phyloP scores from a whole-genome alignment of 2,113 vertebrate species.

The Ictalurus furcatus region DNA sequence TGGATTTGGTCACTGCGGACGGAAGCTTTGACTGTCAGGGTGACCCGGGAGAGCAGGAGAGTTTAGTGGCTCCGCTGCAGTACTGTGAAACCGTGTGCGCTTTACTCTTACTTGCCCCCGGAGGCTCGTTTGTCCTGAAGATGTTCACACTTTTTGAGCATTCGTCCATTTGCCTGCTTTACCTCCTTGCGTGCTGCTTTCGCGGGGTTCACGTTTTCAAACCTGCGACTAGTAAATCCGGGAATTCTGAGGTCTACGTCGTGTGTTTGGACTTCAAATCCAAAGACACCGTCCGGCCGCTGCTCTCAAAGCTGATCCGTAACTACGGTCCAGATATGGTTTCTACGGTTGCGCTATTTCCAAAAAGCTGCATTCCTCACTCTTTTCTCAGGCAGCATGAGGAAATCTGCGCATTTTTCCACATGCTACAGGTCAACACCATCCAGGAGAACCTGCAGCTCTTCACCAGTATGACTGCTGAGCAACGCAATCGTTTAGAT shows the following conservation, averaged over 20 bases:
- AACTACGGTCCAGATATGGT: constrained; percentile 80
- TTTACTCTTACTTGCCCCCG: constrained; percentile 77
- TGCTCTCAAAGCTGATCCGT: constrained; percentile 85
- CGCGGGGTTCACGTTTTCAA: constrained; percentile 85
- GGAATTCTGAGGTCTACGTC: constrained; percentile 92
- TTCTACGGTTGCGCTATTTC: constrained; percentile 79
- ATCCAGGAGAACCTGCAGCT: constrained; percentile 89
- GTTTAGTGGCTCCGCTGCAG: constrained; percentile 85
- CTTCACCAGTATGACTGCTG: constrained; percentile 73
- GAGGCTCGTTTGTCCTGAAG: constrained; percentile 93
- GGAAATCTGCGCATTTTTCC: constrained; percentile 85
- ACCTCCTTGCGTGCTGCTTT: constrained; percentile 89
- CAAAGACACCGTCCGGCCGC: constrained; percentile 71
- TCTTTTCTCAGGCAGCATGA: constrained; percentile 84
- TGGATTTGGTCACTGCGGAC: constrained; percentile 92
- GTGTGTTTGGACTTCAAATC: constrained; percentile 82
- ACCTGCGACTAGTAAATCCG: constrained; percentile 94
- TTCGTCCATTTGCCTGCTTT: constrained; percentile 87
- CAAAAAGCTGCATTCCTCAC: constrained; percentile 73
- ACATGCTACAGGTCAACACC: constrained; percentile 80
- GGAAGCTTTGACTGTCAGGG: constrained; percentile 98
- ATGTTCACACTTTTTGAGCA: constrained; percentile 96
- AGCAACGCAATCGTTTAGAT: constrained; percentile 72
- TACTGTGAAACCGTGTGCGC: constrained; percentile 88
- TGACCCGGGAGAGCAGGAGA: constrained; percentile 93